Percentiles rank a stretch among this genome's conserved stretches.
These are phyloP conservation scores for Phylloscopus trochiloides DNA, from an alignment of 2,113 vertebrate species.

Conservation along the genomic window DNA sequence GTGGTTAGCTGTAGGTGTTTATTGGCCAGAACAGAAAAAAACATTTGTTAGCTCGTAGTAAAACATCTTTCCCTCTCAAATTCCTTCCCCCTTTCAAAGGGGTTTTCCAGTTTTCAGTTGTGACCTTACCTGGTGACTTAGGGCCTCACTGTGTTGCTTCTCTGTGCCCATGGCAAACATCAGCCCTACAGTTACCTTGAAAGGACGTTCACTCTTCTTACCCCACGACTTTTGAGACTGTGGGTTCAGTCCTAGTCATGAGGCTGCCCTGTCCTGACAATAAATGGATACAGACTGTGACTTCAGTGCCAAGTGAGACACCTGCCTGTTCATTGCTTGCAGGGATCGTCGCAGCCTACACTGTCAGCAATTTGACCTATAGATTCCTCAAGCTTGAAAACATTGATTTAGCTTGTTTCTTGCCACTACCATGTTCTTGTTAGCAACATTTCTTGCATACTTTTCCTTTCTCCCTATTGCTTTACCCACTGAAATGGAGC, in stretches of 20 bases:
- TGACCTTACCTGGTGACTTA: background rate
- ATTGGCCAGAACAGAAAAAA: background rate
- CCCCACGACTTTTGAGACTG: background rate
- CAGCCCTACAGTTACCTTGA: background rate
- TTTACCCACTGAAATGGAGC: background rate
- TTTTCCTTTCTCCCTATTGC: background rate
- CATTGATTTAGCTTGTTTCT: background rate
- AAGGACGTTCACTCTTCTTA: background rate
- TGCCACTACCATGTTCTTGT: background rate
- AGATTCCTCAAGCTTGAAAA: background rate
- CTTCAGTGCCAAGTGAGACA: background rate
- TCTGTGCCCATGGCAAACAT: background rate
- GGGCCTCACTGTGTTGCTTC: background rate
- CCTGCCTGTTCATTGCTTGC: background rate
- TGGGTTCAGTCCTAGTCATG: background rate
- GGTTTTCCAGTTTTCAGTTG: background rate
- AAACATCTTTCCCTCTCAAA: background rate
- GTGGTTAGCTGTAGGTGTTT: background rate
- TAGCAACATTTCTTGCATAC: background rate
- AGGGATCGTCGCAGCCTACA: background rate
- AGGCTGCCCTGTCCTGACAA: background rate
- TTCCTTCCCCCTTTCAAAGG: background rate
- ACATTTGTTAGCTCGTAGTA: background rate
- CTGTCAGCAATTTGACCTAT: background rate
- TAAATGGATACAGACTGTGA: background rate